These are phyloP conservation scores for Eupithecia pulchellata DNA, from an alignment of 2,888 invertebrate species.

Conservation along the genomic window DNA sequence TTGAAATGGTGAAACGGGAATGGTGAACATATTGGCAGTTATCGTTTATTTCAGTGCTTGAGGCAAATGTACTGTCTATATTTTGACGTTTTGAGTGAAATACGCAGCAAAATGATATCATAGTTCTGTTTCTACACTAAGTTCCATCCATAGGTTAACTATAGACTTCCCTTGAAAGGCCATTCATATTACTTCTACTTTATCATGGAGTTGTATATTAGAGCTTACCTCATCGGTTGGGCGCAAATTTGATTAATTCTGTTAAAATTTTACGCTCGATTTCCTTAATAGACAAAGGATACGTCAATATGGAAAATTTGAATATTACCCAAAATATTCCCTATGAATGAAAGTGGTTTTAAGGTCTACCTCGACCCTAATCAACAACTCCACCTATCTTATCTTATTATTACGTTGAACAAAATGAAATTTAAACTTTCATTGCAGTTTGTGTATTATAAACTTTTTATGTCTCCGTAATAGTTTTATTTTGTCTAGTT, in stretches of 20 bases:
- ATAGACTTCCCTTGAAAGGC: constrained; percentile 4
- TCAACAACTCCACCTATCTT: too few relatives aligned
- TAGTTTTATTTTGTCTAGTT: too few relatives aligned
- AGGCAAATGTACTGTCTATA: neutral
- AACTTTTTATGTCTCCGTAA: too few relatives aligned
- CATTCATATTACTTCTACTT: neutral
- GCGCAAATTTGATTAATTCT: neutral
- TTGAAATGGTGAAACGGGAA: neutral
- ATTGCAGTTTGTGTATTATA: too few relatives aligned
- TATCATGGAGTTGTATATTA: neutral
- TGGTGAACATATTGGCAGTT: neutral
- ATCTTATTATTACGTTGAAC: too few relatives aligned
- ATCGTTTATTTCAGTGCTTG: neutral
- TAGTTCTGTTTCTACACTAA: neutral
- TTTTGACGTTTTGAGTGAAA: neutral
- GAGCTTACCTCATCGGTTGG: neutral
- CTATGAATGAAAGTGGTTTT: too few relatives aligned
- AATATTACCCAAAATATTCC: neutral
- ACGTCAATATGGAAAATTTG: neutral
- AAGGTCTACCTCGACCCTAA: too few relatives aligned
- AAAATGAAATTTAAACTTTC: too few relatives aligned
- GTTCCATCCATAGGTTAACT: neutral
- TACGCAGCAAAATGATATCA: neutral
- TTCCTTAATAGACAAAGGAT: neutral
- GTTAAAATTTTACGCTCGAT: neutral